Conservation (phyloP, 1,140 invertebrate genomes). For the Anastrepha ludens region DNA sequence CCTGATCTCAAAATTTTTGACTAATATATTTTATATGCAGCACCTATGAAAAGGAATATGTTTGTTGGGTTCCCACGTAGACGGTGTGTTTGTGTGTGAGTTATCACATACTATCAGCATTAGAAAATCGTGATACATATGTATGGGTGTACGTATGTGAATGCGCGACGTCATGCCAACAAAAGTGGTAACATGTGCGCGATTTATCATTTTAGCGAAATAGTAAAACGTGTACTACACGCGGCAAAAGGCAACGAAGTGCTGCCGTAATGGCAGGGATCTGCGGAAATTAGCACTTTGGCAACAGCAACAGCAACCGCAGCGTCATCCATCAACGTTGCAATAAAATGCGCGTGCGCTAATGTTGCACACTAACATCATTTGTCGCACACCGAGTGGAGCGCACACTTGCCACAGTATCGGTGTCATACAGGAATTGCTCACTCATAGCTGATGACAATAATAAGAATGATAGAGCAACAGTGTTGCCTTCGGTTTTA, state of each 20-base stretch:
- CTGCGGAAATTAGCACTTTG: slow-evolving; percentile 41
- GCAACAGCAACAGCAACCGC: slow-evolving; percentile 14
- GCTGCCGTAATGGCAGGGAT: background rate
- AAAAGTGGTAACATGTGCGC: slow-evolving; percentile 19
- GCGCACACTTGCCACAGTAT: background rate
- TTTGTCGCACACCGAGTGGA: background rate
- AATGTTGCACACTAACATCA: slow-evolving; percentile 3
- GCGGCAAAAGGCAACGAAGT: background rate
- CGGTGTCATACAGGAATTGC: background rate
- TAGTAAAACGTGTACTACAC: background rate
- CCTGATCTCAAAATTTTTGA: no score
- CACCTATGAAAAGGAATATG: no score
- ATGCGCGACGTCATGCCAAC: background rate
- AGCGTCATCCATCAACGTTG: slow-evolving; percentile 38
- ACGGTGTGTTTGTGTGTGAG: background rate
- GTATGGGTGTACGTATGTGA: background rate
- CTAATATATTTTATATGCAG: no score
- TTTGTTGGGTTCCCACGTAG: background rate
- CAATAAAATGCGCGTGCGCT: slow-evolving; percentile 28
- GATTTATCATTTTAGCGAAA: slow-evolving; percentile 21
- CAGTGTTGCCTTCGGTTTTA: background rate
- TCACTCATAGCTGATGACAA: background rate
- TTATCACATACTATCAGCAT: background rate
- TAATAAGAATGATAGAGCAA: no score
- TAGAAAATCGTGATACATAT: background rate